Percentiles rank a stretch among this genome's conserved stretches.
phyloP scores from a whole-genome alignment of 1,140 invertebrate species.

The Lordiphosa mommai region DNA sequence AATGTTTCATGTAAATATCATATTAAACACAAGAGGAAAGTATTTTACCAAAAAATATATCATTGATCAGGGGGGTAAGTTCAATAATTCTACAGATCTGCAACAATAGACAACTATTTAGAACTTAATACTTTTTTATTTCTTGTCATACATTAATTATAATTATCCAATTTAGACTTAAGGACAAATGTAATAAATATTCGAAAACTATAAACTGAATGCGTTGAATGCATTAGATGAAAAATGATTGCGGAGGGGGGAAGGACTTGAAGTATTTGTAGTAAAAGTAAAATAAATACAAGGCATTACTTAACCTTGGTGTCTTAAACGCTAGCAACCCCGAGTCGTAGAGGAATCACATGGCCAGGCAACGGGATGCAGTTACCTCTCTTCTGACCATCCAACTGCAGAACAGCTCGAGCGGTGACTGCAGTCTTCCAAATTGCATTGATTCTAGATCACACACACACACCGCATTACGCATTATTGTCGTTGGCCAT shows the following conservation, averaged over 20 bases:
- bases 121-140: background rate
- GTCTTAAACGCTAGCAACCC: slow-evolving; percentile 75
- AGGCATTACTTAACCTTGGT: slow-evolving; percentile 11
- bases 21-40: too few species aligned
- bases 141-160: background rate
- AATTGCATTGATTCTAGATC: slow-evolving; percentile 5
- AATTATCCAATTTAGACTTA: slow-evolving; percentile 9
- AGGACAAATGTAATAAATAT: slow-evolving; percentile 1
- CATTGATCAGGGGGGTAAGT: too few species aligned
- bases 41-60: too few species aligned
- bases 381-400: slow-evolving; percentile 2
- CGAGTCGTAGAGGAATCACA: slow-evolving; percentile 77
- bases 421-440: slow-evolving; percentile 53
- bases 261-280: background rate
- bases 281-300: slow-evolving; percentile 53
- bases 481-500: slow-evolving; percentile 81
- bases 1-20: too few species aligned
- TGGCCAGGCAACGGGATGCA: slow-evolving; percentile 54
- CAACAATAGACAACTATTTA: too few species aligned
- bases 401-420: slow-evolving; percentile 37
- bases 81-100: too few species aligned
- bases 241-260: background rate
- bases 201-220: slow-evolving; percentile 1
- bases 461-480: slow-evolving; percentile 31
- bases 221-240: too few species aligned